Evolutionary conservation across 2,888 invertebrate genomes (phyloP).

Genomic region (Arrhopalites spinosus): DNA sequence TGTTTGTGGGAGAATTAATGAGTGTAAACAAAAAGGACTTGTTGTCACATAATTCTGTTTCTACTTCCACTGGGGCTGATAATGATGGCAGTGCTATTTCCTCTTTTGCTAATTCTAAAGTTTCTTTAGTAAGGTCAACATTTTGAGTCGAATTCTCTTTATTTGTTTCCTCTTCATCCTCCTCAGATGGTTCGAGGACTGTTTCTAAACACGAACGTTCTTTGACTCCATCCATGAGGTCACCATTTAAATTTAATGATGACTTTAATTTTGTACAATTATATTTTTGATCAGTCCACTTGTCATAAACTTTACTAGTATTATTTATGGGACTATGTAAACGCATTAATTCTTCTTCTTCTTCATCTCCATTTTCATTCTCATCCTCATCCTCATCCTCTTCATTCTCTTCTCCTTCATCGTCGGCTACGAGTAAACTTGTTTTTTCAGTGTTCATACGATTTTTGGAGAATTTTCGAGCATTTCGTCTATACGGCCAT

Average conservation of each 20-base stretch:
- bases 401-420: not conserved
- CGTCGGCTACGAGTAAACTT: constrained; percentile 3
- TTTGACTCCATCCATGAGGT: too few species aligned
- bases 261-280: too few species aligned
- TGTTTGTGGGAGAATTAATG: not conserved
- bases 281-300: too few species aligned
- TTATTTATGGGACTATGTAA: too few species aligned
- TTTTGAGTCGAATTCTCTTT: not conserved
- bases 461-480: constrained; percentile 9
- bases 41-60: not conserved
- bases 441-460: constrained; percentile 23
- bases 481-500: not conserved
- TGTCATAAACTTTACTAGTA: too few species aligned
- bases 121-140: not conserved
- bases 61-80: not conserved
- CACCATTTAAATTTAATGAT: too few species aligned
- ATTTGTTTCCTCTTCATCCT: not conserved
- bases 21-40: constrained; percentile 19
- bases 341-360: not conserved
- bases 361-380: not conserved
- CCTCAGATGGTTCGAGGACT: not conserved
- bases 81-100: not conserved
- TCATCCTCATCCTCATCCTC: not conserved
- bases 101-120: too few species aligned
- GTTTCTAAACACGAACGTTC: too few species aligned